These are phyloP conservation scores for Loriculus beryllinus DNA, from an alignment of 2,797 vertebrate genomes.

Conservation along the genomic window DNA sequence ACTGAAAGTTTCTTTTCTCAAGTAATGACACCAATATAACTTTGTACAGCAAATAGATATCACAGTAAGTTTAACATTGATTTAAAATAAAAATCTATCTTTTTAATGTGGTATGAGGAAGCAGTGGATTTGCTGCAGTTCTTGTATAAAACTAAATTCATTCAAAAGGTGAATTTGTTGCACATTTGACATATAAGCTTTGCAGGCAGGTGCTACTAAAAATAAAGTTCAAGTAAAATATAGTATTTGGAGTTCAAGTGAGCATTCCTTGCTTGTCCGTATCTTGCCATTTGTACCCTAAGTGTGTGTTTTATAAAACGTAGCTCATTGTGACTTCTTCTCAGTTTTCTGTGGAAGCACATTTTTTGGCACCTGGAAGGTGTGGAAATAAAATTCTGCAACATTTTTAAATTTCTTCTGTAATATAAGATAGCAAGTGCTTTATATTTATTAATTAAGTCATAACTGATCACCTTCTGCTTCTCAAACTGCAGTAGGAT, in stretches of 20 bases:
- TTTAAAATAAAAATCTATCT: not conserved
- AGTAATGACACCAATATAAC: not conserved
- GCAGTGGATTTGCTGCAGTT: not conserved
- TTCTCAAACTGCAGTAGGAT: not conserved
- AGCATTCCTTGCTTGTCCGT: not conserved
- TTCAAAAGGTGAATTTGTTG: not conserved
- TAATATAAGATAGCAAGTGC: not conserved
- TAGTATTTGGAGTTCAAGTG: not conserved
- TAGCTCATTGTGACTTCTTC: not conserved
- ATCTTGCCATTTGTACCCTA: not conserved
- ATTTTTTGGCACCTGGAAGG: not conserved
- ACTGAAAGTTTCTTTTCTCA: not conserved
- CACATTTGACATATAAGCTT: not conserved
- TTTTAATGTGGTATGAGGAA: not conserved
- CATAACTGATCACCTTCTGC: not conserved
- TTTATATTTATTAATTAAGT: not conserved
- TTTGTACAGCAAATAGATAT: not conserved
- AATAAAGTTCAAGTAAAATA: not conserved
- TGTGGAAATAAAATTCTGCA: not conserved
- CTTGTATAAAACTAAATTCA: not conserved
- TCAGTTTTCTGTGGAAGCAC: not conserved
- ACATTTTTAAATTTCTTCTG: not conserved
- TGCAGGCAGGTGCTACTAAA: not conserved
- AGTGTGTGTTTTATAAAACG: not conserved
- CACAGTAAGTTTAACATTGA: not conserved